Evolutionary conservation across 1,140 invertebrate genomes (phyloP), one percentile per base, ranked within the genome.

Genomic region (Liolophura sinensis): DNA sequence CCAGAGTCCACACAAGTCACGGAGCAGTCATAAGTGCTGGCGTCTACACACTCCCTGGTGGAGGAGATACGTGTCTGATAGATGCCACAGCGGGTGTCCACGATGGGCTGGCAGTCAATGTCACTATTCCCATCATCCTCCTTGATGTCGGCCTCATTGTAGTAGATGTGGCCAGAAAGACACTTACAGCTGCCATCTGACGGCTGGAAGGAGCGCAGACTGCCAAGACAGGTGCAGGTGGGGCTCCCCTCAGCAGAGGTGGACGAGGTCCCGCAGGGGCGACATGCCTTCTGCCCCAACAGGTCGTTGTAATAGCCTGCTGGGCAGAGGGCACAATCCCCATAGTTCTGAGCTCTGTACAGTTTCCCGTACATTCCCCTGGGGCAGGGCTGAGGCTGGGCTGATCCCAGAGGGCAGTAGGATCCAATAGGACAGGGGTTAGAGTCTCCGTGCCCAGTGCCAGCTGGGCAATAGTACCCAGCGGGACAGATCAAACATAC

Each of bases 391-490:
- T 63, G 70, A 7, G 72, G 65, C 22, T 60, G 25, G 16, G 69
- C 62, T 0, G 78, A 75, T 18, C 74, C 75, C 22, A 66, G 20
- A 20, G 81, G 81, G 60, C 81, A 83, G 65, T 81, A 83, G 16
- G 72, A 78, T 4, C 81, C 80, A 27, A 71, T 67, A 15, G 74
- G 73, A 61, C 81, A 83, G 16, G 76, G 73, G 48, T 78, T 73
- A 12, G 68, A 58, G 16, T 75, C 72, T 27, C 75, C 76, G 70
- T 79, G 69, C 11, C 73, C 73, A 6, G 80, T 81, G 15, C 78
- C 78, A n/a, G 49, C 72, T 12, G 80, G 80, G 62, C 81, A 83
- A 67, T 78, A 82, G 65, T 76, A 83, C 6, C 81, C 81, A 20
- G 72, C 73, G 6, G 80, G 81, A 62, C 81, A 83, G 1, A 74